These are phyloP conservation scores for Metopia argyrocephala DNA, from an alignment of 2,888 invertebrate species.

Conservation along the genomic window DNA sequence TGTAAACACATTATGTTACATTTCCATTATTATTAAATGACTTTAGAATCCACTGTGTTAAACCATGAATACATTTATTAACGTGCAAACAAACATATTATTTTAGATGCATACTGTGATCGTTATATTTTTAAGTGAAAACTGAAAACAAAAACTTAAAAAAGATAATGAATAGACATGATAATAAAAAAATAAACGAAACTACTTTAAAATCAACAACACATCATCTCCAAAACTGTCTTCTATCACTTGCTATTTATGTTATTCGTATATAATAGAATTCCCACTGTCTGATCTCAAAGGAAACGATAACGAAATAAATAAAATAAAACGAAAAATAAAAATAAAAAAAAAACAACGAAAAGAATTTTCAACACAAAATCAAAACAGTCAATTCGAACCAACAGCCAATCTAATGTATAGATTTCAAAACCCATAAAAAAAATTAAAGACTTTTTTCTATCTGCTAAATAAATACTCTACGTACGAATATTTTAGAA, in stretches of 20 bases:
- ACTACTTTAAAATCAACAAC: conserved; percentile 15
- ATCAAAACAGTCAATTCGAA: neutral
- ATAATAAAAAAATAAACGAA: conserved; percentile 19
- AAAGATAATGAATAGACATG: conserved; percentile 43
- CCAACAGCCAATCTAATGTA: conserved; percentile 6
- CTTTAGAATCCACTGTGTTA: conserved; percentile 44
- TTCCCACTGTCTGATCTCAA: conserved; percentile 59
- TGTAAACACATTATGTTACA: no score
- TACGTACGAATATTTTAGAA: neutral
- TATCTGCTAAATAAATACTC: conserved; percentile 20
- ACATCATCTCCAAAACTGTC: conserved; percentile 28
- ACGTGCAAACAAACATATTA: neutral
- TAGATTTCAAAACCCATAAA: neutral
- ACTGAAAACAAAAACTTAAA: conserved; percentile 23
- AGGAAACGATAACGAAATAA: conserved; percentile 17
- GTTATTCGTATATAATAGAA: conserved; percentile 38
- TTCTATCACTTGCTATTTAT: conserved; percentile 3
- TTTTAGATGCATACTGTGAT: conserved; percentile 39
- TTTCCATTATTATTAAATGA: no score
- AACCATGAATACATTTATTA: conserved; percentile 6
- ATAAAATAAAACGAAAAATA: neutral
- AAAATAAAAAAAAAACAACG: neutral
- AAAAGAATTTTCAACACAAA: neutral
- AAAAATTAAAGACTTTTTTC: conserved; percentile 1
- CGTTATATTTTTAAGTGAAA: conserved; percentile 11